Conservation (phyloP, 2,113 vertebrate species). For the Pomatorhinus ruficollis region DNA sequence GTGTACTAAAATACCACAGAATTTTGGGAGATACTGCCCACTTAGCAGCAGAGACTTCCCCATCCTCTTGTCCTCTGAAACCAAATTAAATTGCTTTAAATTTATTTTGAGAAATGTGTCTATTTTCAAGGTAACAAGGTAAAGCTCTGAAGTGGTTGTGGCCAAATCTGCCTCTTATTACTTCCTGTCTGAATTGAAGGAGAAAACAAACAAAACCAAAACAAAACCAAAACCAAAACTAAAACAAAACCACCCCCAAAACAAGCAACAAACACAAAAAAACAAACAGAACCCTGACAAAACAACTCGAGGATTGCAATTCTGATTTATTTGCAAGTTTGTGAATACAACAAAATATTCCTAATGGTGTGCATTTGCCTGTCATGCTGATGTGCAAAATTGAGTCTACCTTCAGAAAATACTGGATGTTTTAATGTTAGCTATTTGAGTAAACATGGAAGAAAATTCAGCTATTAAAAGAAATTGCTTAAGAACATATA, state of each 20-base stretch:
- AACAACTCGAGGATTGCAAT: background rate
- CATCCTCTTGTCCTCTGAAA: background rate
- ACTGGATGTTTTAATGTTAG: background rate
- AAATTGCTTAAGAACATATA: background rate
- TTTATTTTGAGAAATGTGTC: background rate
- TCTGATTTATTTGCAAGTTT: background rate
- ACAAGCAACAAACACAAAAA: background rate
- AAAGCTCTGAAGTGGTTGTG: background rate
- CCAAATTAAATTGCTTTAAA: background rate
- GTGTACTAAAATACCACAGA: background rate
- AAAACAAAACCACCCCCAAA: background rate
- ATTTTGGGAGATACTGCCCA: background rate
- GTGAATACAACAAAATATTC: background rate
- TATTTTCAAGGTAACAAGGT: background rate
- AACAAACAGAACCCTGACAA: background rate
- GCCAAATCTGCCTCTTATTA: background rate
- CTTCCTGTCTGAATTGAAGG: background rate
- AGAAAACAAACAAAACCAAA: background rate
- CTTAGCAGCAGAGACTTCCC: background rate
- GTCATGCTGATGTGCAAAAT: background rate
- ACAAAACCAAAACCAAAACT: background rate
- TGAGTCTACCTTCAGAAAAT: background rate
- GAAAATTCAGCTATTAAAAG: background rate
- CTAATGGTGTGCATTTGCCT: background rate
- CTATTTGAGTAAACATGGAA: background rate